Evolutionary conservation across 2,888 invertebrate species (phyloP), one percentile per base, ranked within the genome.

Genomic region (Nymphalis polychloros): DNA sequence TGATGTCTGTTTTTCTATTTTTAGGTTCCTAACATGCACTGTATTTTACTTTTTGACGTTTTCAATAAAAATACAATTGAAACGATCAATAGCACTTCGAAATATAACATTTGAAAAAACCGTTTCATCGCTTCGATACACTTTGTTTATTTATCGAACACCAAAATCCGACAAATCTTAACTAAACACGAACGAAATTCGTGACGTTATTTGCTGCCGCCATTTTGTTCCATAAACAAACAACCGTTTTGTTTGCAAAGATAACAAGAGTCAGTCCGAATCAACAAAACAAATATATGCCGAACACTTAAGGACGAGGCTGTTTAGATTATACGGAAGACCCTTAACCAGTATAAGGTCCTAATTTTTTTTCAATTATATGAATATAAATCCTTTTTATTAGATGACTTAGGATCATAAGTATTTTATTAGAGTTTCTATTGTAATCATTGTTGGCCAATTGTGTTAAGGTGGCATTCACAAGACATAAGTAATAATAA

Each of bases 251-350:
- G 87, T 89, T 90, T 89, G 86, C 84, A 86, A 82, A 84, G 90
- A 90, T 88, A 90, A 90, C 89, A 88, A 75, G 73, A 85, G 84
- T 84, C 84, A 81, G 87, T 84, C 84, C 82, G 74, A 83, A 85
- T 74, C 79, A 79, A 81, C 85, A 87, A 88, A 89, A 88, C 82
- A 90, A 92, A 92, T 91, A 90, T 90, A 77, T 90, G 79, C 80
- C 68, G 71, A 82, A 81, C 87, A 81, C 89, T 90, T 84, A 81
- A 87, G 83, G 83, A 81, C 82, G 71, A 73, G 60, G 47, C 57
- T 73, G 66, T 74, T 73, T 74, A 65, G 63, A 65, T 72, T 64
- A 49, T 63, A 70, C 47, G 53, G 63, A 23, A 68, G 68, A 67
- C 55, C 64, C 64, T 69, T 66, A 53, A 55, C 67, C 63, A 59